Evolutionary conservation across 2,113 vertebrate genomes (phyloP).

Genomic region (Proteles cristata): DNA sequence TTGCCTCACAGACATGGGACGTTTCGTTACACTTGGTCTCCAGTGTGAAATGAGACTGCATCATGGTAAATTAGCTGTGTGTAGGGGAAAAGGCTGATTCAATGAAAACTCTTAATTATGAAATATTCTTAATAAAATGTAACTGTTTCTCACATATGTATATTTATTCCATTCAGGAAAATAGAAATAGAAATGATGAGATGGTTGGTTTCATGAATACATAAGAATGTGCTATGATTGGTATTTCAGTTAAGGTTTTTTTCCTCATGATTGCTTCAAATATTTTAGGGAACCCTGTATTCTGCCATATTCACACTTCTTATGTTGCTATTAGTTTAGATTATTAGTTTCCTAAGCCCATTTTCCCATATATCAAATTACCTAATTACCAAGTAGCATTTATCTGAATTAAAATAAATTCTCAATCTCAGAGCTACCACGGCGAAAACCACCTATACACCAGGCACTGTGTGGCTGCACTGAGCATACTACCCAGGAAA

Average conservation of each 20-base stretch:
- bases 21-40: not conserved
- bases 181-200: not conserved
- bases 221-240: not conserved
- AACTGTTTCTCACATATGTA: not conserved
- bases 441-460: not conserved
- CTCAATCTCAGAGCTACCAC: not conserved
- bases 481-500: not conserved
- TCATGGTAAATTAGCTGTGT: not conserved
- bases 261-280: not conserved
- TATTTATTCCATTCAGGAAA: not conserved
- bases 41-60: not conserved
- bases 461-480: too few species aligned
- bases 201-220: not conserved
- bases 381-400: not conserved
- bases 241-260: not conserved
- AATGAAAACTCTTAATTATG: not conserved
- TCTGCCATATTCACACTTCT: not conserved
- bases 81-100: not conserved
- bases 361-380: not conserved
- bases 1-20: not conserved
- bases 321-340: not conserved
- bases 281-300: not conserved
- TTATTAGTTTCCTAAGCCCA: conserved; percentile 20
- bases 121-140: not conserved
- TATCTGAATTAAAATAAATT: not conserved